Conservation (phyloP, 2,797 vertebrate species). For the Craterocephalus amniculus region DNA sequence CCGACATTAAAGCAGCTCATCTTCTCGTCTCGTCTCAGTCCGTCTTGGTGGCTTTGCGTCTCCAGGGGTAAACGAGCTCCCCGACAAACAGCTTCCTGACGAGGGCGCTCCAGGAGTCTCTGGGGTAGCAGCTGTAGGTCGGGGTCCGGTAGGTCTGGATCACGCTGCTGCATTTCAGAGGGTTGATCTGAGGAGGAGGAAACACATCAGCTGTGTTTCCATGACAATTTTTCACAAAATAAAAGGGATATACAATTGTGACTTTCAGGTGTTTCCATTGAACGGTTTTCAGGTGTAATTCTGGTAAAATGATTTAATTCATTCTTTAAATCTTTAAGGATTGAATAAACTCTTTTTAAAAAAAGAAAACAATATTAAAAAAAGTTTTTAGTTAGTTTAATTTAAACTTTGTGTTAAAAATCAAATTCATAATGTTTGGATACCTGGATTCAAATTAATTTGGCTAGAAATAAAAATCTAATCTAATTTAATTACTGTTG, state of each 20-base stretch:
- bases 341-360: too few species aligned
- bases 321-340: too few species aligned
- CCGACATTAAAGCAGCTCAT: too few species aligned
- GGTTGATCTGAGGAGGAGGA: conserved; percentile 88
- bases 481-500: background rate
- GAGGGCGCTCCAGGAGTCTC: conserved; percentile 90
- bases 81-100: conserved; percentile 94
- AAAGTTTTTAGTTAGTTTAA: too few species aligned
- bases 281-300: too few species aligned
- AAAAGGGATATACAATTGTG: too few species aligned
- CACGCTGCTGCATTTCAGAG: conserved; percentile 83
- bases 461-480: background rate
- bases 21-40: conserved; percentile 81
- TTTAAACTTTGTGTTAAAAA: too few species aligned
- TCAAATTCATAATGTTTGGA: too few species aligned
- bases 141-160: conserved; percentile 88
- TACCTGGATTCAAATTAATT: background rate
- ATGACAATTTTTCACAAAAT: too few species aligned
- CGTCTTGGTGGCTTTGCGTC: conserved; percentile 88
- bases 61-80: conserved; percentile 97
- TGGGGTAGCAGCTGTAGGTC: conserved; percentile 91
- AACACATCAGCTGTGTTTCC: background rate
- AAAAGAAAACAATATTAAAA: too few species aligned
- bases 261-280: too few species aligned
- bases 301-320: too few species aligned